Percentiles rank a stretch among this genome's conserved stretches.
phyloP scores from a whole-genome alignment of 2,113 vertebrate genomes.

The Condylura cristata region DNA sequence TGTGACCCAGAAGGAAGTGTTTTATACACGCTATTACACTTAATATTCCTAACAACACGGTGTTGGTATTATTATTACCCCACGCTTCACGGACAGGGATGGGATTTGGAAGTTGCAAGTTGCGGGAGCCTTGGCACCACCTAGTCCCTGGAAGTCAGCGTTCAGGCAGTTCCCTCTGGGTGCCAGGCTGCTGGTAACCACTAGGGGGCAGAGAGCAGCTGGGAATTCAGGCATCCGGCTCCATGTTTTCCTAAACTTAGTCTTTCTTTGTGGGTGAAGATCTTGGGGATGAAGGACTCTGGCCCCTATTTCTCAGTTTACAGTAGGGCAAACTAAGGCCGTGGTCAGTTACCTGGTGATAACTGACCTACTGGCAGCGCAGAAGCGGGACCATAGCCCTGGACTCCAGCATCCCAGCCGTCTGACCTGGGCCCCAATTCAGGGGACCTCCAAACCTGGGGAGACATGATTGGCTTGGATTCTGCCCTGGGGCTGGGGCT shows the following conservation, averaged over 20 bases:
- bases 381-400: neutral
- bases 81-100: neutral
- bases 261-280: conserved; percentile 12
- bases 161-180: neutral
- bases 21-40: neutral
- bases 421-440: neutral
- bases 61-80: neutral
- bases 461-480: fast-evolving
- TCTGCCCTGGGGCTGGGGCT: neutral
- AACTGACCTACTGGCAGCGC: neutral
- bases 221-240: neutral
- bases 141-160: neutral
- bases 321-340: neutral
- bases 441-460: neutral
- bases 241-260: neutral
- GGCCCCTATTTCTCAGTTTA: neutral
- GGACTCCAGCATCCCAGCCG: neutral
- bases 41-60: neutral
- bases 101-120: neutral
- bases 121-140: neutral
- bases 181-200: conserved; percentile 12
- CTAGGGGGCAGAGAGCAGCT: conserved; percentile 63
- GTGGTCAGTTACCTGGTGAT: neutral
- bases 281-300: neutral
- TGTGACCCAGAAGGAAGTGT: neutral